phyloP scores from a whole-genome alignment of 2,797 vertebrate genomes.

The Okamejei kenojei region DNA sequence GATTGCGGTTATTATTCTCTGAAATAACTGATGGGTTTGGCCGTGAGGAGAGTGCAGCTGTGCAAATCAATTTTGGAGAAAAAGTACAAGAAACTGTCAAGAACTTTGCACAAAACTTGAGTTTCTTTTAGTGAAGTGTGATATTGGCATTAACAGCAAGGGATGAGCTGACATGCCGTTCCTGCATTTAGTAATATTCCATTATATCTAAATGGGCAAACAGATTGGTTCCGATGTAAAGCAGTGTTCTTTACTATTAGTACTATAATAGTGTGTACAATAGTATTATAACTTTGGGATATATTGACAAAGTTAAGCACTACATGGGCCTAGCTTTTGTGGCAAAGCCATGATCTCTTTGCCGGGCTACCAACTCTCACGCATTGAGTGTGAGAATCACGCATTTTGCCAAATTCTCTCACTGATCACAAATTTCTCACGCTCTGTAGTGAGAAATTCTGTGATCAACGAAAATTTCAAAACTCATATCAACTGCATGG shows the following conservation, averaged over 20 bases:
- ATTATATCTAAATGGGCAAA: neutral
- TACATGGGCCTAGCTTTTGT: neutral
- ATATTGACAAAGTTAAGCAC: neutral
- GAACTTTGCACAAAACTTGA: constrained; percentile 16
- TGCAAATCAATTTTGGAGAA: constrained; percentile 16
- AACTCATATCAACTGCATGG: no score
- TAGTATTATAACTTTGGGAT: neutral
- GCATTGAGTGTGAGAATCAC: no score
- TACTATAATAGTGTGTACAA: neutral
- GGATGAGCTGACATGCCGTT: neutral
- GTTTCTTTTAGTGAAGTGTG: constrained; percentile 12
- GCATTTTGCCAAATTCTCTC: no score
- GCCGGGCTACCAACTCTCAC: no score
- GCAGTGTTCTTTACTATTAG: neutral
- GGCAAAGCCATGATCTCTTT: neutral
- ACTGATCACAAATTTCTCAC: no score
- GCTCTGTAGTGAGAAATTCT: no score
- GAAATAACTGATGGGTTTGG: constrained; percentile 18
- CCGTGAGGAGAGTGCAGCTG: constrained; percentile 32
- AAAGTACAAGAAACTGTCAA: neutral
- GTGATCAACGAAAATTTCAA: no score
- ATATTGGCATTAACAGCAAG: neutral
- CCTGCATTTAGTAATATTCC: neutral
- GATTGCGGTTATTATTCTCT: constrained; percentile 30
- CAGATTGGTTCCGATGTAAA: neutral